Conservation (phyloP, 2,888 invertebrate genomes). For the Watsonalla cultraria region DNA sequence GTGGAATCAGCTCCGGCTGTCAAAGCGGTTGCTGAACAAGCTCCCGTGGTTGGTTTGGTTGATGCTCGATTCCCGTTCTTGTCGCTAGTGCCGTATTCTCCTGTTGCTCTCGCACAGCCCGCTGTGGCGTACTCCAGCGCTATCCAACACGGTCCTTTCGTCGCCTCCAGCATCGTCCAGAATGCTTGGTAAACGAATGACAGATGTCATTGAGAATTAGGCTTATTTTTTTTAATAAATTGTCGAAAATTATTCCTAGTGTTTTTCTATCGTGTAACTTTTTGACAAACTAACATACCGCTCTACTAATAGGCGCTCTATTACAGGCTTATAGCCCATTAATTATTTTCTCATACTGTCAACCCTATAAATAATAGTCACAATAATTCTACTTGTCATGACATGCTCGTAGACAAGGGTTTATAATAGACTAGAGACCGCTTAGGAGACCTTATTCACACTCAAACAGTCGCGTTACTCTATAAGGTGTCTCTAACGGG, state of each 20-base stretch:
- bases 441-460: too few relatives aligned
- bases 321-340: too few relatives aligned
- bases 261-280: neutral
- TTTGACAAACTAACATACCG: neutral
- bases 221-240: conserved; percentile 12
- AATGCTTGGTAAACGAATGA: conserved; percentile 12
- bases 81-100: neutral
- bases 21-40: neutral
- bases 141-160: conserved; percentile 1
- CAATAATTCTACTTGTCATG: too few relatives aligned
- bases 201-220: conserved; percentile 5
- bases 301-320: too few relatives aligned
- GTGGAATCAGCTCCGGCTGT: conserved; percentile 7
- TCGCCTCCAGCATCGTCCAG: conserved; percentile 10
- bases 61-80: conserved; percentile 1
- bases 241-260: conserved; percentile 6
- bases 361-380: too few relatives aligned
- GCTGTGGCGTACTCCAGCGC: conserved; percentile 6
- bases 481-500: too few relatives aligned
- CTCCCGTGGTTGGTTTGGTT: neutral
- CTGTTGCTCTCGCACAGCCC: neutral
- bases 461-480: too few relatives aligned
- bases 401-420: too few relatives aligned
- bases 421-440: too few relatives aligned
- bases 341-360: too few relatives aligned